phyloP scores from a whole-genome alignment of 2,113 vertebrate species.

The Anguilla rostrata region DNA sequence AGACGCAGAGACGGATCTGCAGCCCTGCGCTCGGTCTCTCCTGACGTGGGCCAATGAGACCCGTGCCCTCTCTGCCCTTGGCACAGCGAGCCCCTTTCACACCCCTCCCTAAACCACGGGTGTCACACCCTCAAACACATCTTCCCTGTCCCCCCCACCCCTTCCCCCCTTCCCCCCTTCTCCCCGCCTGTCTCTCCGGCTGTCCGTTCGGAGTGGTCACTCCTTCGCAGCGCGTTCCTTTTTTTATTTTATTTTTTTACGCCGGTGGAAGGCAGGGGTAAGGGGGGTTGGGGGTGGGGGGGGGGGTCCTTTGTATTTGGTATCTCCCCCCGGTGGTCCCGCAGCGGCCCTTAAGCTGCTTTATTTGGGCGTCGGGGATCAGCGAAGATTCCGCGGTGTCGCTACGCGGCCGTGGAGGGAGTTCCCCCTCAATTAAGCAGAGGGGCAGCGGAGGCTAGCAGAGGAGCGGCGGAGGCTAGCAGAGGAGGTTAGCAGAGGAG shows the following conservation, averaged over 20 bases:
- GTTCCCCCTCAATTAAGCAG: conserved; percentile 72
- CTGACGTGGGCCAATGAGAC: conserved; percentile 53
- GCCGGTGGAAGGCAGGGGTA: conserved; percentile 40
- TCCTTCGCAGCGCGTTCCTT: background rate
- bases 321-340: conserved; percentile 54
- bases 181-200: conserved; percentile 14
- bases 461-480: conserved; percentile 32
- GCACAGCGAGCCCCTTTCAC: conserved; percentile 54
- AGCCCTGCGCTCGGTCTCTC: conserved; percentile 30
- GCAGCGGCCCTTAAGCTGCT: conserved; percentile 51
- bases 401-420: conserved; percentile 67
- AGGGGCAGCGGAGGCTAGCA: conserved; percentile 68
- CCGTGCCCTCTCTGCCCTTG: conserved; percentile 60
- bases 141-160: conserved; percentile 1
- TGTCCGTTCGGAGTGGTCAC: conserved; percentile 46
- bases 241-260: background rate
- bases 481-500: no score
- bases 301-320: conserved; percentile 63
- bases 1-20: conserved; percentile 20
- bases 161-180: background rate
- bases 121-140: conserved; percentile 55
- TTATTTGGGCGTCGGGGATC: conserved; percentile 61
- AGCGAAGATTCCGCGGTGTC: conserved; percentile 39
- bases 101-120: conserved; percentile 40
- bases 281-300: conserved; percentile 30